A percentile compares a stretch with the other conserved stretches of the same genome.
These are phyloP conservation scores for Leucozona laternaria DNA, from an alignment of 2,888 invertebrate genomes.

Conservation along the genomic window DNA sequence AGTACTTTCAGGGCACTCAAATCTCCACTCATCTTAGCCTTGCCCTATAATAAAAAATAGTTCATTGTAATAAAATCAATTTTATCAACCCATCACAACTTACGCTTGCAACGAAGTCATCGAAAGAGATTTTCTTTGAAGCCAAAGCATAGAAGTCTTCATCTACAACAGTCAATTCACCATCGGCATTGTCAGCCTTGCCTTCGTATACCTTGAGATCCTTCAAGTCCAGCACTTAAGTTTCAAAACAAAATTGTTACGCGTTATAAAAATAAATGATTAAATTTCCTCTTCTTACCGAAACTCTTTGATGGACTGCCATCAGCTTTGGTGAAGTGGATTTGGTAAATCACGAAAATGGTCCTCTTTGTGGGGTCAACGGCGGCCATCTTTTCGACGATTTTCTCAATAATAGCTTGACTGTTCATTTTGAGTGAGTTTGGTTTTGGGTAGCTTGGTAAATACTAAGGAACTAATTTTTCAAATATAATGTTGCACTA, in stretches of 20 bases:
- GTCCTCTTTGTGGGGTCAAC: constrained; percentile 34
- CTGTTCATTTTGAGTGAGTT: constrained; percentile 25
- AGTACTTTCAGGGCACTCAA: constrained; percentile 15
- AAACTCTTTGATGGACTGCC: constrained; percentile 37
- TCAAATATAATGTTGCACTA: constrained; percentile 15
- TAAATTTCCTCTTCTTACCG: constrained; percentile 2
- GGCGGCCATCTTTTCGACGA: constrained; percentile 36
- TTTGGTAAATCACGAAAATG: constrained; percentile 36
- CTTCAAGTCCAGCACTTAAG: constrained; percentile 78
- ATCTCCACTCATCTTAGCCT: constrained; percentile 38
- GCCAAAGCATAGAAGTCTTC: constrained; percentile 78
- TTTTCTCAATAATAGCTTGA: constrained; percentile 40
- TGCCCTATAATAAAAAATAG: constrained; percentile 11
- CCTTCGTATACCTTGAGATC: constrained; percentile 82
- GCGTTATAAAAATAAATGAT: background rate
- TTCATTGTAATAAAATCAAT: background rate
- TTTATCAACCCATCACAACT: background rate
- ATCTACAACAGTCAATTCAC: constrained; percentile 80
- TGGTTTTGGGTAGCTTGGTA: constrained; percentile 18
- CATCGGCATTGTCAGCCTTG: constrained; percentile 78
- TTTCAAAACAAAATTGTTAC: background rate
- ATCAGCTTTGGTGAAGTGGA: constrained; percentile 32
- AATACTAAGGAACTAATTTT: constrained; percentile 29
- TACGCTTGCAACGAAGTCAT: constrained; percentile 26
- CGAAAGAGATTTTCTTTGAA: constrained; percentile 24